These are phyloP conservation scores for Acrossocheilus wenchowensis DNA, from an alignment of 2,797 vertebrate species.

Conservation along the genomic window DNA sequence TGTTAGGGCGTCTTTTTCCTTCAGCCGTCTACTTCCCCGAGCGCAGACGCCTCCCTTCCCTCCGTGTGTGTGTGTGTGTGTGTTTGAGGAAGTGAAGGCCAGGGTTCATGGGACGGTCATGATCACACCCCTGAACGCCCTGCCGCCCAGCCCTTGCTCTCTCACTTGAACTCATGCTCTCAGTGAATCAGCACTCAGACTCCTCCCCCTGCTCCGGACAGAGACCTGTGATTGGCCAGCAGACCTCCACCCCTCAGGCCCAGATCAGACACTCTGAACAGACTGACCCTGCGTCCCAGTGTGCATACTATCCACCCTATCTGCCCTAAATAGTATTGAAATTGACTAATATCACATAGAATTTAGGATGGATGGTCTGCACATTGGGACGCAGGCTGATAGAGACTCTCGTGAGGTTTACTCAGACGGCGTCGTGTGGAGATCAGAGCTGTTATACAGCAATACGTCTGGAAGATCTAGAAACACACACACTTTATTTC, in stretches of 20 bases:
- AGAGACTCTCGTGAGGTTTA: background rate
- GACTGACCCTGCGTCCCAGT: background rate
- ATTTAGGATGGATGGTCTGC: too few species aligned
- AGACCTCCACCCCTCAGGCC: background rate
- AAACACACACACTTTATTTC: background rate
- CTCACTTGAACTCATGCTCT: too few species aligned
- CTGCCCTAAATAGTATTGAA: too few species aligned
- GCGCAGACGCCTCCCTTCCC: background rate
- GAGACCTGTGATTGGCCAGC: background rate
- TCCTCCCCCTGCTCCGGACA: background rate
- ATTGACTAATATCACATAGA: too few species aligned
- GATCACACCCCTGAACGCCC: background rate
- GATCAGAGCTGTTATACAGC: background rate
- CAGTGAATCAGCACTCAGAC: background rate
- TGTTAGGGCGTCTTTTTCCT: background rate
- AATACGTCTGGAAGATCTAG: background rate
- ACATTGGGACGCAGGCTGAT: too few species aligned
- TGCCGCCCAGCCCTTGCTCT: background rate
- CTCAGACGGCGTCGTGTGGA: background rate
- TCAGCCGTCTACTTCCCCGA: background rate
- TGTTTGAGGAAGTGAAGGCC: background rate
- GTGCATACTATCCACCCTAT: too few species aligned
- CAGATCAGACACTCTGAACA: background rate
- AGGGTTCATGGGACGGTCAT: constrained; percentile 10
- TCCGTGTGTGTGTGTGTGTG: background rate